phyloP scores from a whole-genome alignment of 1,140 invertebrate genomes.

The Maconellicoccus hirsutus region DNA sequence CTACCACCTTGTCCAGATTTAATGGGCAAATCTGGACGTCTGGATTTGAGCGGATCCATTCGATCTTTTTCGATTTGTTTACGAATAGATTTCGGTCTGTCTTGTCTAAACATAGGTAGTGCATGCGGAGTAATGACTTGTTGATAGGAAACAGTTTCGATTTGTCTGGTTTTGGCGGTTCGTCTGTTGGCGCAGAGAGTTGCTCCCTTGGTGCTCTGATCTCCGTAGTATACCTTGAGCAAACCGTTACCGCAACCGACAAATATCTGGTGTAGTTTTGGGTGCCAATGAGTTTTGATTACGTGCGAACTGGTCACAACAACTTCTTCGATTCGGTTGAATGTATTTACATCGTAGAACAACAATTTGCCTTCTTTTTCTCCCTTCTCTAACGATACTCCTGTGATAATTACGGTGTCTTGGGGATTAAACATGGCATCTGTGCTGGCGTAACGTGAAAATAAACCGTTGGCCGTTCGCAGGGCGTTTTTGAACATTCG shows the following conservation, averaged over 20 bases:
- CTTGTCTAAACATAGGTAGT: conserved; percentile 86
- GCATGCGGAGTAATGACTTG: conserved; percentile 98
- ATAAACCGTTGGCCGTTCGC: conserved; percentile 53
- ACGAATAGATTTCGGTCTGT: conserved; percentile 74
- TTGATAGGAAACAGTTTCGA: conserved; percentile 76
- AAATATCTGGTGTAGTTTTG: conserved; percentile 92
- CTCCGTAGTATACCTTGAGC: conserved; percentile 84
- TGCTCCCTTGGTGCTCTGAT: conserved; percentile 77
- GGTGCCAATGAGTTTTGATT: conserved; percentile 89
- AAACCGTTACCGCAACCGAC: conserved; percentile 83
- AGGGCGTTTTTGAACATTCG: conserved; percentile 70
- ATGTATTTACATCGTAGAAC: conserved; percentile 71
- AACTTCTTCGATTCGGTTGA: conserved; percentile 61
- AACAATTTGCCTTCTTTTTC: conserved; percentile 59
- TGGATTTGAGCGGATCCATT: conserved; percentile 84
- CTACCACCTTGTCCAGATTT: conserved; percentile 83
- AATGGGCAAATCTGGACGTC: conserved; percentile 90
- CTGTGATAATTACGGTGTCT: conserved; percentile 79
- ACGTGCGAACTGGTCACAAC: conserved; percentile 66
- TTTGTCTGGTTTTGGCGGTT: conserved; percentile 60
- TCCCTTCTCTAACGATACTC: conserved; percentile 63
- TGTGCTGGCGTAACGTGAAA: conserved; percentile 48
- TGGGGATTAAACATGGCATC: conserved; percentile 76
- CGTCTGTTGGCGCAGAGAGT: conserved; percentile 79
- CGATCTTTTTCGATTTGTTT: conserved; percentile 87